These are phyloP conservation scores for Ellobius talpinus DNA, from an alignment of 2,113 vertebrate species.

Conservation along the genomic window DNA sequence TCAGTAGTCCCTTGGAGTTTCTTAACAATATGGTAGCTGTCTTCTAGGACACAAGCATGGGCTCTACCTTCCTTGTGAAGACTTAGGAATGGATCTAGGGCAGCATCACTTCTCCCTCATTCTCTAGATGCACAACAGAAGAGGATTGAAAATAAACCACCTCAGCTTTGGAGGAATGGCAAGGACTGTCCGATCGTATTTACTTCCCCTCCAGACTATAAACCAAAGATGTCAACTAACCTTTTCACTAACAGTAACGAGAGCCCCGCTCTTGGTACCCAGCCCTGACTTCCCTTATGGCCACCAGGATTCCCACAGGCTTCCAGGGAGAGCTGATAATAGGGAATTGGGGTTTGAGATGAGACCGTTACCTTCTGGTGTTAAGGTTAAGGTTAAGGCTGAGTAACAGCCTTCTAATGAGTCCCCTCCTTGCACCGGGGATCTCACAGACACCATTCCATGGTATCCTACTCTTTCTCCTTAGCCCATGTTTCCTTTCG, in stretches of 20 bases:
- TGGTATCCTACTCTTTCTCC: not conserved
- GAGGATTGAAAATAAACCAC: not conserved
- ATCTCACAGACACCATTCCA: not conserved
- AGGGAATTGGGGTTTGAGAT: not conserved
- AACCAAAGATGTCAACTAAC: not conserved
- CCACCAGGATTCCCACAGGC: not conserved
- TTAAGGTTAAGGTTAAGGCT: too few relatives aligned
- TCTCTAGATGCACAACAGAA: not conserved
- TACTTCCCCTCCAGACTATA: not conserved
- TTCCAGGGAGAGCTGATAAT: not conserved
- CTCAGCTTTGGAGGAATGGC: not conserved
- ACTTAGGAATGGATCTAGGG: not conserved
- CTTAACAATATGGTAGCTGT: not conserved
- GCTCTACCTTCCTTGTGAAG: not conserved
- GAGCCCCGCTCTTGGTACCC: not conserved
- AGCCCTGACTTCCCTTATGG: not conserved
- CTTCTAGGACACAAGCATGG: not conserved
- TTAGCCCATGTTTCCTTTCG: not conserved
- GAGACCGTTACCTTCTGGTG: not conserved
- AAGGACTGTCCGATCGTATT: not conserved
- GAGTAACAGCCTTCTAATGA: not conserved
- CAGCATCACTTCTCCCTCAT: not conserved
- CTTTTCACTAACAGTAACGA: not conserved
- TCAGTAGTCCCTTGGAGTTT: not conserved
- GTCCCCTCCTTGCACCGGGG: not conserved